Evolutionary conservation across 1,140 invertebrate genomes (phyloP), one percentile per base, ranked within the genome.

Genomic region (Phymorhynchus buccinoides): DNA sequence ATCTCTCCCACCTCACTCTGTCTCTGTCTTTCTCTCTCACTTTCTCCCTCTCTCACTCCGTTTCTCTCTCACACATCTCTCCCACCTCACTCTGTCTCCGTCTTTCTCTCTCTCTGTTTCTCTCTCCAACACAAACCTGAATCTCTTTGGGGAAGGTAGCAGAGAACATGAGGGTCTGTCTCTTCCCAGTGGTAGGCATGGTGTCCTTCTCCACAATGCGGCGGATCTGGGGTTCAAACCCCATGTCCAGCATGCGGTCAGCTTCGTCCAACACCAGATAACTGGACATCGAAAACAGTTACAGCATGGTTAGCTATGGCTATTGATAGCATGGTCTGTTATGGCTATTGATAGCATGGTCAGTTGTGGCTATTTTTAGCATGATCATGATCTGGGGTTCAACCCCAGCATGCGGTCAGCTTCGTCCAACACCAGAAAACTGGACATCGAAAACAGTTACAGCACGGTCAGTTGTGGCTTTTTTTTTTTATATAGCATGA

Each of bases 141-240:
- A 99, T 99, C 94, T 99, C 98, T 94, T 99, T 99, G 9, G 99
- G 99, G 94, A 99, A 99, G 84, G 99, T 99, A 78, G 99, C 99
- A 62, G 98, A 99, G 94, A 99, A 99, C 99, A 99, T 99, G 68
- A 99, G 96, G 22, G 99, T 99, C 93, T 99, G 98, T 52, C 99
- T 95, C 84, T 97, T 96, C 39, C 98, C 98, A 37, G 96, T 97
- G 56, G 95, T 95, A 62, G 99, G 98, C 98, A 99, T 99, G 32
- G 96, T 96, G 92, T 98, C 96, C 90, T 97, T 95, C 92, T 99
- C 96, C 32, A 99, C 98, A 90, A 99, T 99, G 89, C 97, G 96
- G 89, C 98, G 95, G 91, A 99, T 99, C 94, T 99, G 98, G 0
- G 98, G 97, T 93, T 99, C 99, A 94, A 99, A 99, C 93, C 99